These are phyloP conservation scores for Dendrolimus kikuchii DNA, from an alignment of 1,140 invertebrate species.

Conservation along the genomic window DNA sequence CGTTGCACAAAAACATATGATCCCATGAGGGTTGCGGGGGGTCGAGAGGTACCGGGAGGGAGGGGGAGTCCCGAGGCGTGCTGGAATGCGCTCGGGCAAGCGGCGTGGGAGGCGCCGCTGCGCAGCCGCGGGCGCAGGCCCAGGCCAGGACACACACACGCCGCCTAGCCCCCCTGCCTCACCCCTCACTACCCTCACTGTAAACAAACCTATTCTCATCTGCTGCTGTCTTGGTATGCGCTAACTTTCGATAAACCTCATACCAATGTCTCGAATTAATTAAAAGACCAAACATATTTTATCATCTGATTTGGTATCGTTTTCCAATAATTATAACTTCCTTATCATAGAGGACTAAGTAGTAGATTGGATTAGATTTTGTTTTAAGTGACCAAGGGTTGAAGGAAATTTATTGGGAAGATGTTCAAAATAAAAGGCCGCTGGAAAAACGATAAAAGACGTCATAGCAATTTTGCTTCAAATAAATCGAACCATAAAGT, in stretches of 20 bases:
- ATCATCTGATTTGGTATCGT: no score
- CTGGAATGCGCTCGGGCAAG: constrained; percentile 64
- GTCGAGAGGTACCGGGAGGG: constrained; percentile 18
- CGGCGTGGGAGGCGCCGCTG: constrained; percentile 65
- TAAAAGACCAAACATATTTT: no score
- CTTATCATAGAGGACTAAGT: no score
- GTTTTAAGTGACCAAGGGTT: no score
- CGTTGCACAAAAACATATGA: constrained; percentile 72
- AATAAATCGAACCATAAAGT: no score
- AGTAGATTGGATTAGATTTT: no score
- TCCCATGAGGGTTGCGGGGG: constrained; percentile 57
- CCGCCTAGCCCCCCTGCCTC: constrained; percentile 34
- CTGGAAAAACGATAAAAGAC: no score
- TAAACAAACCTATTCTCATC: constrained; percentile 62
- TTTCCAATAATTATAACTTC: no score
- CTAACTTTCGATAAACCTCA: constrained; percentile 6
- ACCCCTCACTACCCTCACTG: constrained; percentile 46
- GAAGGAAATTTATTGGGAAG: no score
- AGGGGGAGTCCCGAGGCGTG: constrained; percentile 54
- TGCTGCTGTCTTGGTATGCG: constrained; percentile 10
- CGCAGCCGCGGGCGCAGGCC: constrained; percentile 18
- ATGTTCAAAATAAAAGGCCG: no score
- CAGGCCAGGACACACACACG: constrained; percentile 40
- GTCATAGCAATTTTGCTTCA: no score
- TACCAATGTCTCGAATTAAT: background rate